A percentile compares a stretch with the other conserved stretches of the same genome.
Evolutionary conservation across 2,888 invertebrate genomes (phyloP).

Genomic region (Imbricaverruca yamaguchii): DNA sequence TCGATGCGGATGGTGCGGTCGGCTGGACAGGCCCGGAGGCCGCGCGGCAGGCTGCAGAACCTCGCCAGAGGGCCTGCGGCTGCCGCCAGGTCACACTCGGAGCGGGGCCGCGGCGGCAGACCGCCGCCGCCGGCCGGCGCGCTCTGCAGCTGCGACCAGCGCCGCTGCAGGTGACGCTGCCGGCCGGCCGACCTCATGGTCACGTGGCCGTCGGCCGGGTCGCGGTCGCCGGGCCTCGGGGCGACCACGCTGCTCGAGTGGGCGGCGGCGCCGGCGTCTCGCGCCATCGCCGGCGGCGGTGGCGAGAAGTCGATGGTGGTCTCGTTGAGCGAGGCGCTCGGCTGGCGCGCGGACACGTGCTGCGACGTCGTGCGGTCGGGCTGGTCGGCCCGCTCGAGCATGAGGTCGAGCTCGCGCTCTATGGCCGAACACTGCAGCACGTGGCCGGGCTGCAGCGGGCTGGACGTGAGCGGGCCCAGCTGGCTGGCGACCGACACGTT

Average conservation of each 20-base stretch:
- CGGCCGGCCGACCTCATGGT: neutral
- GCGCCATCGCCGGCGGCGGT: too few species aligned
- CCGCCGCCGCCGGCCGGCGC: neutral
- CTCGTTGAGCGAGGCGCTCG: conserved; percentile 7
- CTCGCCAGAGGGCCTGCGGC: neutral
- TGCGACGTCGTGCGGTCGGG: neutral
- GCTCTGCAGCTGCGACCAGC: neutral
- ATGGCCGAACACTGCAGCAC: conserved; percentile 15
- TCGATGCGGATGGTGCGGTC: neutral
- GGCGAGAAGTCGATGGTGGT: conserved; percentile 10
- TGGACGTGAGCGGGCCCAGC: conserved; percentile 7
- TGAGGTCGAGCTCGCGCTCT: conserved; percentile 18
- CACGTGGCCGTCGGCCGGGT: neutral
- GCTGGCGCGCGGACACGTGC: neutral
- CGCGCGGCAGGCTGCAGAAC: conserved; percentile 13
- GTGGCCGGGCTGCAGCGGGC: neutral
- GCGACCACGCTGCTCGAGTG: neutral
- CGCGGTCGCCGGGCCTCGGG: neutral
- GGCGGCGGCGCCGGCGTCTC: neutral
- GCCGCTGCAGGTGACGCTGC: conserved; percentile 1
- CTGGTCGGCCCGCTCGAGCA: neutral
- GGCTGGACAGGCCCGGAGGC: neutral
- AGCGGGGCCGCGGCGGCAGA: conserved; percentile 8
- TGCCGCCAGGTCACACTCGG: neutral
- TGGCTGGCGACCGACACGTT: neutral